Conservation (phyloP, 2,113 vertebrate species). For the Paradisaea rubra region DNA sequence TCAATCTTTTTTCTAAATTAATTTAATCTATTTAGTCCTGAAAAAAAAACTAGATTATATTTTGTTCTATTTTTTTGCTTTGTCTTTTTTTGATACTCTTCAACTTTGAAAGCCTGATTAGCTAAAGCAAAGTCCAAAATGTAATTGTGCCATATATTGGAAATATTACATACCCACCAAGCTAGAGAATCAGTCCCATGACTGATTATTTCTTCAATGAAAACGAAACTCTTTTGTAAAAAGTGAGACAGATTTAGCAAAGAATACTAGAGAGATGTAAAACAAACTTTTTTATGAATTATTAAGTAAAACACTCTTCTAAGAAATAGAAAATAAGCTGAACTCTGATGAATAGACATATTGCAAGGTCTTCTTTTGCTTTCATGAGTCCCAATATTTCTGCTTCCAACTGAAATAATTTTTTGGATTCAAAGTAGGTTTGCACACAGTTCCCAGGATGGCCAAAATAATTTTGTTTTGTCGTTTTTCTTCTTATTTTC, state of each 20-base stretch:
- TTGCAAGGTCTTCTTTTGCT: not conserved
- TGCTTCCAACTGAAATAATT: not conserved
- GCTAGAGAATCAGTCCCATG: not conserved
- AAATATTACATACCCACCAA: not conserved
- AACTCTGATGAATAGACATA: not conserved
- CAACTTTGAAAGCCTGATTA: not conserved
- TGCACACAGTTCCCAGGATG: not conserved
- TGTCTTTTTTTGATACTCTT: not conserved
- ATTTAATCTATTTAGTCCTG: not conserved
- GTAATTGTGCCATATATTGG: not conserved
- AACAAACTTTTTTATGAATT: not conserved
- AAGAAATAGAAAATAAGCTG: not conserved
- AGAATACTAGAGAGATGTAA: not conserved
- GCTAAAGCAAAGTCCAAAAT: not conserved
- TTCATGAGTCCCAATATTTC: not conserved
- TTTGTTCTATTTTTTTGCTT: not conserved
- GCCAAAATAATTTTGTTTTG: not conserved
- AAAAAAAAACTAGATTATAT: not conserved
- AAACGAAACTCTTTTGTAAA: not conserved
- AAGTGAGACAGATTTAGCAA: not conserved
- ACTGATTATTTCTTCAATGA: not conserved
- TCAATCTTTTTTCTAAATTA: not conserved
- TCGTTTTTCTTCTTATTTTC: not conserved
- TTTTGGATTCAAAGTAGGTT: not conserved
- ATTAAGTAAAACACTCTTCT: not conserved